Evolutionary conservation across 2,797 vertebrate genomes (phyloP), one percentile per base, ranked within the genome.

Genomic region (Ctenochaetus hawaiiensis): DNA sequence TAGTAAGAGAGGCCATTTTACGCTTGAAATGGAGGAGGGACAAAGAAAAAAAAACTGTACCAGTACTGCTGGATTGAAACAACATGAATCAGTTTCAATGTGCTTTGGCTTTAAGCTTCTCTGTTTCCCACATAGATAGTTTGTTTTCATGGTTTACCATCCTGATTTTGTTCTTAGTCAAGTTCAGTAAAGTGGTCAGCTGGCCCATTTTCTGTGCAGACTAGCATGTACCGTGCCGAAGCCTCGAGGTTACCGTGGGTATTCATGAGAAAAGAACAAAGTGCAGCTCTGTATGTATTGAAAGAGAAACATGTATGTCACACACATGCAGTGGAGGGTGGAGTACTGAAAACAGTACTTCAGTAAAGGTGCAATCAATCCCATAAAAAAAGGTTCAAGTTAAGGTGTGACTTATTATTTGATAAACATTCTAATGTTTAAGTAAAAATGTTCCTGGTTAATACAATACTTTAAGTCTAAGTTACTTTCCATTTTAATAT

Each of bases 181-280:
- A 39, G 6, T 48, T 77, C 26, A 49, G 7, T 64, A 5, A 30
- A 23, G 45, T 47, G 57, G 72, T 77, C 48, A 47, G 26, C 48
- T 80, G 67, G 48, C 72, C 72, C 14, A 77, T 69, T 75, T 84
- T 72, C 12, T 57, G 39, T 26, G 34, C 47, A 57, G 2, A 56
- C 37, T 9, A 58, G 13, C n/a, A 13, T 37, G 17, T 72, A 20
- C 11, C 26, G 20, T 44, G 48, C 56, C 53, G 51, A 67, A 16
- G 47, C 18, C 52, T 48, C 22, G 49, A 14, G 26, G 49, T 61
- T 48, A 30, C 41, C 79, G 72, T 57, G 48, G 34, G 61, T 66
- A 62, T 67, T 5, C 23, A 56, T 45, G 71, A 77, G 53, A 49
- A 13, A 44, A 68, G 30, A 47, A 45, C 34, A 8, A 48, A 44